Base-by-base conservation (phyloP, 2,888 invertebrate genomes). In the Tinea trinotella region DNA sequence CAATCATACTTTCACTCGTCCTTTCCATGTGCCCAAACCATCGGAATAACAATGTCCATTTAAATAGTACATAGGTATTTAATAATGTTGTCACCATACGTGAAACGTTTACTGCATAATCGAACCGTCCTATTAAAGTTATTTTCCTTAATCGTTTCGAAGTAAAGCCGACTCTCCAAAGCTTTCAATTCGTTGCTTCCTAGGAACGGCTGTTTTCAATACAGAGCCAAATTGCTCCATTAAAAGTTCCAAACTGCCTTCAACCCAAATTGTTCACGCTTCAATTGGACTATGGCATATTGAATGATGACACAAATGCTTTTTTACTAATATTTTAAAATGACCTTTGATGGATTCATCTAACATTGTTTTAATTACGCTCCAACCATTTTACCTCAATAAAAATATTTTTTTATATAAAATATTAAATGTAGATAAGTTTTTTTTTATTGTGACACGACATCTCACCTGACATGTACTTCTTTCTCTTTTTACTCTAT, bases 151-250 rank as follows among this genome's bases (percentile, higher is more conserved):
- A 70, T 67, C 64, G 62, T 59, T 58, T 61, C 62, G 64, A 63
- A 63, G 64, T 59, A 60, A 52, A 57, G 58, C 57, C 54, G 56
- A 59, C 57, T 57, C 59, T 59, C 59, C 60, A 58, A 56, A 54
- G 48, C 55, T 59, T 61, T 54, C 57, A 56, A 57, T 55, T 57
- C 53, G 56, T 59, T 61, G 65, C 59, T 67, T 64, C 64, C 63
- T 59, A 64, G 60, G 40, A 30, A 50, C 35, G 63, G 62, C 66
- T 70, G 72, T 71, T 76, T 74, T 74, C 74, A 74, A 74, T 74
- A 74, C 70, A 73, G 69, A 67, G 69, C 64, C 63, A 72, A 76
- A 78, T 75, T 71, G 73, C 69, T 74, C 74, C 71, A 77, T 78
- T 80, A 77, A 74, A 78, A 78, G 69, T 79, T 76, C 62, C 57